Percentiles rank a stretch among this genome's conserved stretches.
Evolutionary conservation across 2,113 vertebrate species (phyloP).

Genomic region (Genyomyrus donnyi): DNA sequence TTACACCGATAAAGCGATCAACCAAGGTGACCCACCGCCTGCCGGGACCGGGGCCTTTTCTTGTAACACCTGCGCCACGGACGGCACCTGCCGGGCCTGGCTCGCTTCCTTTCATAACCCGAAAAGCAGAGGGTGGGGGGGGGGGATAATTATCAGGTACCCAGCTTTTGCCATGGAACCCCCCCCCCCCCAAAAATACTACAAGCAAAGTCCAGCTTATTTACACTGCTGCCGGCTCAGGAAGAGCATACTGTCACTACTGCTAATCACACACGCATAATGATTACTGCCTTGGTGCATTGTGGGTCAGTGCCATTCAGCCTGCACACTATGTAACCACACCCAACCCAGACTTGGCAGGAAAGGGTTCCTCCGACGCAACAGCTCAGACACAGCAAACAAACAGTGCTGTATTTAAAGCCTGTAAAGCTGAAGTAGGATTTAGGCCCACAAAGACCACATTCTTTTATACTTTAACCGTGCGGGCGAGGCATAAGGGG

Average conservation of each 20-base stretch:
- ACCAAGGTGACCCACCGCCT: not conserved
- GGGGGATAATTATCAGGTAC: not conserved
- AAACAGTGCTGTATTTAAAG: not conserved
- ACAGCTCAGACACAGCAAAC: not conserved
- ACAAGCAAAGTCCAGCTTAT: not conserved
- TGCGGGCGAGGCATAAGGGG: not conserved
- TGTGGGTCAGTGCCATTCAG: constrained; percentile 25
- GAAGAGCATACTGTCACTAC: not conserved
- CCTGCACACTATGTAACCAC: constrained; percentile 17
- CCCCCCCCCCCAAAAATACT: not conserved
- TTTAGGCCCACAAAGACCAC: not conserved
- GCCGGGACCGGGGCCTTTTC: not conserved
- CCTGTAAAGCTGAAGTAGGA: not conserved
- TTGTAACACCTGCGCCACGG: not conserved
- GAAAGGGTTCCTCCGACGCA: not conserved
- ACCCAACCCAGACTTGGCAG: not conserved
- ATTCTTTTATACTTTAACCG: not conserved
- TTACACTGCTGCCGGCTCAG: not conserved
- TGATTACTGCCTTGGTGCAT: not conserved
- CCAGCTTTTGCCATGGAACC: not conserved
- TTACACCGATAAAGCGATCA: not conserved
- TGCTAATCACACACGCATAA: not conserved
- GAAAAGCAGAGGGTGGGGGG: no score
- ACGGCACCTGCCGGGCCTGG: not conserved
- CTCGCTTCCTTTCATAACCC: not conserved